Evolutionary conservation across 2,113 vertebrate genomes (phyloP).

Genomic region (Rhegmatorhina hoffmannsi): DNA sequence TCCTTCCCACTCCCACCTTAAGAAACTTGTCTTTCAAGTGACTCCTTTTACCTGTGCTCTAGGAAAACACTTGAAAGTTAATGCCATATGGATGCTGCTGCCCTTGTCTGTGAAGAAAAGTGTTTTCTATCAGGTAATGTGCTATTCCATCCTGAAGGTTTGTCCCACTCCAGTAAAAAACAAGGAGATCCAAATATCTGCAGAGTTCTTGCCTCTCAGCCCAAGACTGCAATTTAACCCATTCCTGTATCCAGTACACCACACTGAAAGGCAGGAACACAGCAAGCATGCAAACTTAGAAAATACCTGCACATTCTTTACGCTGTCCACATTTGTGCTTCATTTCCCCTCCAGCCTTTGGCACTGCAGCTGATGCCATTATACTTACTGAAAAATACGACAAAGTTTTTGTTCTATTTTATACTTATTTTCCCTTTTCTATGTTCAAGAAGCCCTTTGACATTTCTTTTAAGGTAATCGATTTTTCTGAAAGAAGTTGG

Average conservation of each 20-base stretch:
- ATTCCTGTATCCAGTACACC: not conserved
- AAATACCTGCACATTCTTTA: not conserved
- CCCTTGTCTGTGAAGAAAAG: not conserved
- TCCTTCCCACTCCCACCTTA: not conserved
- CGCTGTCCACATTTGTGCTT: not conserved
- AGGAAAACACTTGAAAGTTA: not conserved
- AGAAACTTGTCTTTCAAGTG: not conserved
- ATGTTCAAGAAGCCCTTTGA: not conserved
- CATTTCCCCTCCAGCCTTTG: not conserved
- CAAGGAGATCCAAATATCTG: not conserved
- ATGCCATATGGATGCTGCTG: not conserved
- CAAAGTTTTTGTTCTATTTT: not conserved
- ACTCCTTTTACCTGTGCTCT: not conserved
- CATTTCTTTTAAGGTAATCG: not conserved
- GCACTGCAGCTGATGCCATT: rapidly evolving
- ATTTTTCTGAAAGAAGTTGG: not conserved
- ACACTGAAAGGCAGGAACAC: not conserved
- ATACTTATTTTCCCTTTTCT: not conserved
- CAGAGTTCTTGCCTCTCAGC: not conserved
- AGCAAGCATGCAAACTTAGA: not conserved
- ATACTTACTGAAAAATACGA: not conserved
- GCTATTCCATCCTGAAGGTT: not conserved
- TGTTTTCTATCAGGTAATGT: not conserved
- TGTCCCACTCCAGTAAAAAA: not conserved
- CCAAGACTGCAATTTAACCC: not conserved